These are phyloP conservation scores for Cosmia pyralina DNA, from an alignment of 2,888 invertebrate species.

Conservation along the genomic window DNA sequence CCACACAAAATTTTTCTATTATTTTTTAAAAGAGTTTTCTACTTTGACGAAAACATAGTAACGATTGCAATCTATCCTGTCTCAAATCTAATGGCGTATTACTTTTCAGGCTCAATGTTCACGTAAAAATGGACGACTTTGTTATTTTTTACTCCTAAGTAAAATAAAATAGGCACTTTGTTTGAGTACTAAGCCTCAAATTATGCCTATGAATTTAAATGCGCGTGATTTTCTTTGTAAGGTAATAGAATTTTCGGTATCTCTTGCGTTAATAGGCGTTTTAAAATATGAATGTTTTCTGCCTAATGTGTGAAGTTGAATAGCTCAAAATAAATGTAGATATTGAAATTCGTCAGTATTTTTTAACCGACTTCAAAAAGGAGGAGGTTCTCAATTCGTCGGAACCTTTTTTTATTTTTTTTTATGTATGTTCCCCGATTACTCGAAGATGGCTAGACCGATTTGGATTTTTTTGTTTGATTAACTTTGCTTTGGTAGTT, in stretches of 20 bases:
- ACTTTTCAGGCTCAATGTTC: slow-evolving; percentile 32
- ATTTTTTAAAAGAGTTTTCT: slow-evolving; percentile 4
- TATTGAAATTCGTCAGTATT: neutral
- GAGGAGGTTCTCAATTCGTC: too few relatives aligned
- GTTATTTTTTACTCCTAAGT: slow-evolving; percentile 39
- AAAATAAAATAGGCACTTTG: slow-evolving; percentile 45
- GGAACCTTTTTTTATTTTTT: too few relatives aligned
- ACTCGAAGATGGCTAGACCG: too few relatives aligned
- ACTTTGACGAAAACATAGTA: slow-evolving; percentile 20
- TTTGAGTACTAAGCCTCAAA: slow-evolving; percentile 39
- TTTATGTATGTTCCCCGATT: too few relatives aligned
- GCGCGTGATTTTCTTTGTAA: slow-evolving; percentile 21
- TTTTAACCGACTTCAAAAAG: too few relatives aligned
- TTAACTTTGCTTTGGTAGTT: too few relatives aligned
- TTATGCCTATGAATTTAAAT: slow-evolving; percentile 47
- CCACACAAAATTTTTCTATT: neutral
- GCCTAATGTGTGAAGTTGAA: neutral
- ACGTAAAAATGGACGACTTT: slow-evolving; percentile 42
- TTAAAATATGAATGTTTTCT: neutral
- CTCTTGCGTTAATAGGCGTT: neutral
- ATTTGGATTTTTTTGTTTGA: too few relatives aligned
- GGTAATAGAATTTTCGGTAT: slow-evolving; percentile 11
- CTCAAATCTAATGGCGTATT: slow-evolving; percentile 51
- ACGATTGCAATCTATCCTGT: slow-evolving; percentile 51
- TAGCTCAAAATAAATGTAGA: too few relatives aligned